These are phyloP conservation scores for Cyclargus thomasi DNA, from an alignment of 1,140 invertebrate species.

Conservation along the genomic window DNA sequence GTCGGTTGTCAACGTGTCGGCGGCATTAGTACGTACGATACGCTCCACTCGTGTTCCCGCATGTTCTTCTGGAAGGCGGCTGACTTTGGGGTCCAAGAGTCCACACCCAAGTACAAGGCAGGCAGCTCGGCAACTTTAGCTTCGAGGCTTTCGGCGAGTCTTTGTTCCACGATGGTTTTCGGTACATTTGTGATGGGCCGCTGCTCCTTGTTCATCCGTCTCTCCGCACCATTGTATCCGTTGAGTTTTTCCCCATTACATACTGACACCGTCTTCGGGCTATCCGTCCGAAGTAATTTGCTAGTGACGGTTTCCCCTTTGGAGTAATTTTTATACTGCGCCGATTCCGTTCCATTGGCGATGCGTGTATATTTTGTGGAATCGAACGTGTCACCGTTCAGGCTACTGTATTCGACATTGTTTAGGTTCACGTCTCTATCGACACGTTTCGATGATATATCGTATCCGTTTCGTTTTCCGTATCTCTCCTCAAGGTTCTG, in stretches of 20 bases:
- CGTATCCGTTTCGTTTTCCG: conserved; percentile 63
- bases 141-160: conserved; percentile 58
- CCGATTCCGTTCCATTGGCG: conserved; percentile 66
- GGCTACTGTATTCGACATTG: conserved; percentile 61
- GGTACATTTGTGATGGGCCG: conserved; percentile 61
- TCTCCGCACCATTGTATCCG: conserved; percentile 44
- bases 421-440: conserved; percentile 63
- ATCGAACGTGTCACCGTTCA: conserved; percentile 62
- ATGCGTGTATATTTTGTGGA: conserved; percentile 69
- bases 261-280: conserved; percentile 64
- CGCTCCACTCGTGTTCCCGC: conserved; percentile 74
- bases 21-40: conserved; percentile 65
- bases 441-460: conserved; percentile 51
- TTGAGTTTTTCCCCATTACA: conserved; percentile 64
- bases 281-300: conserved; percentile 66
- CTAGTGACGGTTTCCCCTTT: conserved; percentile 67
- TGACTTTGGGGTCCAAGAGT: conserved; percentile 80
- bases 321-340: conserved; percentile 67
- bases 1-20: conserved; percentile 7
- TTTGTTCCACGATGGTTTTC: conserved; percentile 58
- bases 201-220: conserved; percentile 51
- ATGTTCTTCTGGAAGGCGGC: conserved; percentile 72
- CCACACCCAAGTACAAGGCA: conserved; percentile 78
- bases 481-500: conserved; percentile 62
- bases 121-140: conserved; percentile 76